These are phyloP conservation scores for Pelodiscus sinensis DNA, from an alignment of 2,113 vertebrate species.

Conservation along the genomic window DNA sequence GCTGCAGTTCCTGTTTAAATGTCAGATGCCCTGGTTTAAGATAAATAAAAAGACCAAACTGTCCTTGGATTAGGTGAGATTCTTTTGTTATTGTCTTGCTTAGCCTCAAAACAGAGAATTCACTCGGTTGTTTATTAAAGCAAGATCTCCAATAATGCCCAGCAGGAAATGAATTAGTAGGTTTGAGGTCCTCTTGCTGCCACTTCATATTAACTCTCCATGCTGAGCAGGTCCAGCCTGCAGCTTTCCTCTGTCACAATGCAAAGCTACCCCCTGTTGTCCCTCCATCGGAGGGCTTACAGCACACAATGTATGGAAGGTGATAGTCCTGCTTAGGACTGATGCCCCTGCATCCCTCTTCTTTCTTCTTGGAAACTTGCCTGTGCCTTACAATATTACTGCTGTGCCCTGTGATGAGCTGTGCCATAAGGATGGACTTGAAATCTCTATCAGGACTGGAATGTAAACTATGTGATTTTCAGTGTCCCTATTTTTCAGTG, in stretches of 20 bases:
- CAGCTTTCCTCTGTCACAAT: neutral
- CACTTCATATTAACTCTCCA: neutral
- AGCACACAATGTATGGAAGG: neutral
- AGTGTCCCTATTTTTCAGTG: too few species aligned
- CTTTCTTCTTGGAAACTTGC: neutral
- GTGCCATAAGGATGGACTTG: neutral
- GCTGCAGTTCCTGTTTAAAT: neutral
- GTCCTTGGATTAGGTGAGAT: neutral
- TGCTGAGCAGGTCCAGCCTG: accelerated
- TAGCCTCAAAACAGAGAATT: neutral
- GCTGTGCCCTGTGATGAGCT: neutral
- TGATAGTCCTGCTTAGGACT: neutral
- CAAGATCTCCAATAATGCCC: neutral
- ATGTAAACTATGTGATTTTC: neutral
- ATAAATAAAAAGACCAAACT: neutral
- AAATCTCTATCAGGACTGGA: neutral
- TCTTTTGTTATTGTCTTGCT: neutral
- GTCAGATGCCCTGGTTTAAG: neutral
- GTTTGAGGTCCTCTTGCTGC: neutral
- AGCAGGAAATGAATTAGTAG: neutral
- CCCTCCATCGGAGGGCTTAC: neutral
- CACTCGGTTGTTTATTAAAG: neutral
- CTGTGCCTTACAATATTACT: neutral
- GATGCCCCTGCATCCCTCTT: neutral
- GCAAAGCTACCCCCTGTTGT: neutral